A percentile compares a stretch with the other conserved stretches of the same genome.
These are phyloP conservation scores for Furcifer pardalis DNA, from an alignment of 2,797 vertebrate genomes.

Conservation along the genomic window DNA sequence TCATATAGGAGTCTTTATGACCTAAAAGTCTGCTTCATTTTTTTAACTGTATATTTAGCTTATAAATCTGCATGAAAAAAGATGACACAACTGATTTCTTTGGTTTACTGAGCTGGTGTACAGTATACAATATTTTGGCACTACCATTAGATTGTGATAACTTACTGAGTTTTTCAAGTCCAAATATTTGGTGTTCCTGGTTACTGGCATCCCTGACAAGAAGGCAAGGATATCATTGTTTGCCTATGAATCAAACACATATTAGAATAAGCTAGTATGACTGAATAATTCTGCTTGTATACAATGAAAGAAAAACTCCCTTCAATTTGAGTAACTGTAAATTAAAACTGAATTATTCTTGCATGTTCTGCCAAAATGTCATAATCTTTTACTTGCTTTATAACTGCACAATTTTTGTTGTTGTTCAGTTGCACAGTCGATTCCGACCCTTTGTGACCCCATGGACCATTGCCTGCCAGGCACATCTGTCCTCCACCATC, in stretches of 20 bases:
- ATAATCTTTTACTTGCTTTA: neutral
- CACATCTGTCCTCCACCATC: too few species aligned
- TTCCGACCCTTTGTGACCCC: too few species aligned
- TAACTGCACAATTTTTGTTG: neutral
- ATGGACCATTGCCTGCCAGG: too few species aligned
- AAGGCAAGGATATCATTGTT: slow-evolving; percentile 99
- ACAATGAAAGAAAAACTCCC: neutral
- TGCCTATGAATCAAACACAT: slow-evolving; percentile 76
- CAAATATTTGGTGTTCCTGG: slow-evolving; percentile 95
- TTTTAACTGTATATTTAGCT: neutral
- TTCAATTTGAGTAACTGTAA: neutral
- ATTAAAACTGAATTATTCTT: neutral
- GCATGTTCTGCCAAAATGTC: neutral
- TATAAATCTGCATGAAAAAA: slow-evolving; percentile 6
- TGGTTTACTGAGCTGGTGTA: accelerated
- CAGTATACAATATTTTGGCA: neutral
- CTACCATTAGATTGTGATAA: slow-evolving; percentile 20
- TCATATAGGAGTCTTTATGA: neutral
- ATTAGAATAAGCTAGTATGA: slow-evolving; percentile 13
- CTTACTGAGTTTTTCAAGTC: slow-evolving; percentile 97
- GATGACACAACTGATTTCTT: neutral
- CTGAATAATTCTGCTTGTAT: neutral
- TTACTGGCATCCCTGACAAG: slow-evolving; percentile 98
- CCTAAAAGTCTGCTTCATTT: neutral
- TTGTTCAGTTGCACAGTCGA: too few species aligned